Evolutionary conservation across 2,113 vertebrate species (phyloP).

Genomic region (Trichomycterus rosablanca): DNA sequence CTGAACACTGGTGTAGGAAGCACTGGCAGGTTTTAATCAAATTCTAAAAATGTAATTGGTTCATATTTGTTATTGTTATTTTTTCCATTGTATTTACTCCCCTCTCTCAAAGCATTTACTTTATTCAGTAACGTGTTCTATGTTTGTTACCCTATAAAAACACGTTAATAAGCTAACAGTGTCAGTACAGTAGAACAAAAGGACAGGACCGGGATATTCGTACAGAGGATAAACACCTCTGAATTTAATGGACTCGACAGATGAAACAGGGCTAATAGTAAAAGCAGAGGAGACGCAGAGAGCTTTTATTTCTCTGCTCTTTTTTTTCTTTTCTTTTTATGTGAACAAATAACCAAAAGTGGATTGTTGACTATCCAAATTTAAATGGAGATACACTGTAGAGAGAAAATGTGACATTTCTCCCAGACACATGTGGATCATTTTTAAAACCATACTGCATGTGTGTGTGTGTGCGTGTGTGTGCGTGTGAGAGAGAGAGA

Average conservation of each 20-base stretch:
- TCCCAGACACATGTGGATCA: constrained; percentile 22
- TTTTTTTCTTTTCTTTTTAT: constrained; percentile 12
- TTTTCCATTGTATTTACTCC: too few relatives aligned
- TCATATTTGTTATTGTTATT: too few relatives aligned
- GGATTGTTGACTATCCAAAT: constrained; percentile 42
- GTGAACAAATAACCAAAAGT: constrained; percentile 25
- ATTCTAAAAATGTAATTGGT: too few relatives aligned
- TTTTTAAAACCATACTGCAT: constrained; percentile 20
- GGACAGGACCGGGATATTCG: not conserved
- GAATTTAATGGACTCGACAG: not conserved
- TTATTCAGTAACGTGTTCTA: too few relatives aligned
- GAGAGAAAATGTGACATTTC: constrained; percentile 44
- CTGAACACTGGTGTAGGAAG: too few relatives aligned
- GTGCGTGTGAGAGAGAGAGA: constrained; percentile 6
- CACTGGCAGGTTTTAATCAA: too few relatives aligned
- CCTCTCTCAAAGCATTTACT: too few relatives aligned
- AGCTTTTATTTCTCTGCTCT: constrained; percentile 23
- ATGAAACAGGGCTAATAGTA: constrained; percentile 16
- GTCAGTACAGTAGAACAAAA: not conserved
- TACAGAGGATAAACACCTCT: not conserved
- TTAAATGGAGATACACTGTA: constrained; percentile 51
- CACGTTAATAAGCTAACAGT: not conserved
- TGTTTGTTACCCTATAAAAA: not conserved
- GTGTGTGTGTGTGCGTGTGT: not conserved
- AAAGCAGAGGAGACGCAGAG: too few relatives aligned